Evolutionary conservation across 1,140 invertebrate species (phyloP).

Genomic region (Pseudachorutes palmiensis): DNA sequence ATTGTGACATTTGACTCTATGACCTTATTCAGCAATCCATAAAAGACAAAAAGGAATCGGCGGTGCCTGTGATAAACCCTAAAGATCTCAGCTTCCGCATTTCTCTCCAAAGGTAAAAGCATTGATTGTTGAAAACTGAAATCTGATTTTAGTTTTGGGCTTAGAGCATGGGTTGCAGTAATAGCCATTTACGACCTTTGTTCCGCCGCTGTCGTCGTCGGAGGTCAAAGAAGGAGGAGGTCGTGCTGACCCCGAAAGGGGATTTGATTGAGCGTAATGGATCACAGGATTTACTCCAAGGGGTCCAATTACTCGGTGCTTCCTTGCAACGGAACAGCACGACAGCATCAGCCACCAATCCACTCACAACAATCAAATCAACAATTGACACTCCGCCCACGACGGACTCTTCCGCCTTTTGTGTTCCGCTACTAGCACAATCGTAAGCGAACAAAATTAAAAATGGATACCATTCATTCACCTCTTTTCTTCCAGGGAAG

Average conservation of each 20-base stretch:
- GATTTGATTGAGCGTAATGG: slow-evolving; percentile 28
- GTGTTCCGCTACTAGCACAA: slow-evolving; percentile 36
- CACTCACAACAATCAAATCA: not conserved
- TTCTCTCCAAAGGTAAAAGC: no score
- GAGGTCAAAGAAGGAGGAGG: slow-evolving; percentile 32
- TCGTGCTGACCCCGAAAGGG: slow-evolving; percentile 20
- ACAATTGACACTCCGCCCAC: not conserved
- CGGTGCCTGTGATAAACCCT: no score
- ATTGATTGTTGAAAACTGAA: no score
- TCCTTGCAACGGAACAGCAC: slow-evolving; percentile 22
- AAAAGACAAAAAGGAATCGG: no score
- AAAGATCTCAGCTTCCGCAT: no score
- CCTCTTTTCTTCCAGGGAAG: slow-evolving; percentile 53
- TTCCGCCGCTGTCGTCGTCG: slow-evolving; percentile 35
- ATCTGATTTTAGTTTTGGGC: not conserved
- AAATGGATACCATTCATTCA: slow-evolving; percentile 2
- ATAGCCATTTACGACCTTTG: slow-evolving; percentile 32
- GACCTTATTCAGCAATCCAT: no score
- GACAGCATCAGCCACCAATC: slow-evolving; percentile 11
- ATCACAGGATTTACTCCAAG: slow-evolving; percentile 23
- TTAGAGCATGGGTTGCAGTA: slow-evolving; percentile 32
- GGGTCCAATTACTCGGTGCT: slow-evolving; percentile 27
- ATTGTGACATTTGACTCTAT: not conserved
- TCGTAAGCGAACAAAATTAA: slow-evolving; percentile 29
- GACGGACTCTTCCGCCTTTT: slow-evolving; percentile 25